These are phyloP conservation scores for Eurois occulta DNA, from an alignment of 2,888 invertebrate species.

Conservation along the genomic window DNA sequence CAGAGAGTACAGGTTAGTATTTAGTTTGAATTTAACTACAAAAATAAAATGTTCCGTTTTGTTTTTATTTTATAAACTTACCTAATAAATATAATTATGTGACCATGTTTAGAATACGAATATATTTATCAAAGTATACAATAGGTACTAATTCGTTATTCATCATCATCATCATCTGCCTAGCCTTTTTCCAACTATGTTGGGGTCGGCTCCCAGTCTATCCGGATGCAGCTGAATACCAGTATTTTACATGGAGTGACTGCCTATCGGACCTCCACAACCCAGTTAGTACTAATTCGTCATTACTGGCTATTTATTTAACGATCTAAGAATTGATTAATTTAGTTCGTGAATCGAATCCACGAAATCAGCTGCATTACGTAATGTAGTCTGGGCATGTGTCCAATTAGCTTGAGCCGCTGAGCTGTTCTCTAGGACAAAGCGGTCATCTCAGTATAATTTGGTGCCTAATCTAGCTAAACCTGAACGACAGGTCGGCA, in stretches of 20 bases:
- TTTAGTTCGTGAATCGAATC: slow-evolving; percentile 51
- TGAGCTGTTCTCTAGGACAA: slow-evolving; percentile 65
- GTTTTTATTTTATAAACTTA: not conserved
- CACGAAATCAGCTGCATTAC: slow-evolving; percentile 57
- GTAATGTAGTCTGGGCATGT: slow-evolving; percentile 61
- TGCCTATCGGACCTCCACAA: no score
- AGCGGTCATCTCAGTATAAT: slow-evolving; percentile 75
- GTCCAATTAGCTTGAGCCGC: slow-evolving; percentile 63
- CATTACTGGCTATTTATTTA: slow-evolving; percentile 36
- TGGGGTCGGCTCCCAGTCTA: no score
- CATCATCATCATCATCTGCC: no score
- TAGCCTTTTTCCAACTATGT: no score
- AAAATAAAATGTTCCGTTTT: not conserved
- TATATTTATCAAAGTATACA: slow-evolving; percentile 15
- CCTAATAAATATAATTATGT: slow-evolving; percentile 1
- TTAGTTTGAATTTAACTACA: not conserved
- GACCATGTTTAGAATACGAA: slow-evolving; percentile 14
- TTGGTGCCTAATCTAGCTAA: slow-evolving; percentile 67
- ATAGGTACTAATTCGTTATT: slow-evolving; percentile 11
- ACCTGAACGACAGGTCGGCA: slow-evolving; percentile 69
- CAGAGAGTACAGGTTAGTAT: not conserved
- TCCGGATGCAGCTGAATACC: no score
- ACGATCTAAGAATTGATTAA: slow-evolving; percentile 53
- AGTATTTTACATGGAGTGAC: no score
- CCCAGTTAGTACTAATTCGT: slow-evolving; percentile 14